phyloP scores from a whole-genome alignment of 2,113 vertebrate genomes.

The Australoheros scitulus region DNA sequence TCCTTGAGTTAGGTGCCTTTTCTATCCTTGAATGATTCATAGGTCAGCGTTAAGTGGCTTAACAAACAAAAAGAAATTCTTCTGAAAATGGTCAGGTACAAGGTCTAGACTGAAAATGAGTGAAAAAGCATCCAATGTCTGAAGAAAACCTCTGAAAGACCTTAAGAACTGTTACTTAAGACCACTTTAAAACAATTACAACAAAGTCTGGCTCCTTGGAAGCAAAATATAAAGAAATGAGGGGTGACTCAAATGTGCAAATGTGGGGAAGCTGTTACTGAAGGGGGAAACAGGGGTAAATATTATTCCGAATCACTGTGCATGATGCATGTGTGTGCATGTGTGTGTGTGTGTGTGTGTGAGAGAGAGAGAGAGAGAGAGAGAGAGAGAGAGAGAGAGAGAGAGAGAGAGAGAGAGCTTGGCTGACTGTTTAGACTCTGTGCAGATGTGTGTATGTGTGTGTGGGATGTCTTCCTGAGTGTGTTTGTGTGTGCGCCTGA shows the following conservation, averaged over 20 bases:
- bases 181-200: no score
- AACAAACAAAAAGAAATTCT: not conserved
- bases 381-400: not conserved
- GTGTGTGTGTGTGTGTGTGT: not conserved
- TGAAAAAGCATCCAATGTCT: not conserved
- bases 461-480: conserved; percentile 36
- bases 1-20: not conserved
- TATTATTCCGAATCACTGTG: conserved; percentile 38
- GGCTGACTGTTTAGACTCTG: conserved; percentile 45
- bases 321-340: not conserved
- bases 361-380: no score
- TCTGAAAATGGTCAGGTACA: not conserved
- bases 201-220: not conserved
- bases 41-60: not conserved
- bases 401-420: not conserved
- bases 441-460: conserved; percentile 57
- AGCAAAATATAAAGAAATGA: not conserved
- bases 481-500: not conserved
- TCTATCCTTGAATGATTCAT: not conserved
- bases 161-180: not conserved
- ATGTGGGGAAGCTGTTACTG: conserved; percentile 26
- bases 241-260: not conserved
- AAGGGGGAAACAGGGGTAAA: conserved; percentile 46
- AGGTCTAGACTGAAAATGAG: rapidly evolving
- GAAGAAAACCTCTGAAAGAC: not conserved